These are phyloP conservation scores for Nephila pilipes DNA, from an alignment of 1,140 invertebrate genomes.

Conservation along the genomic window DNA sequence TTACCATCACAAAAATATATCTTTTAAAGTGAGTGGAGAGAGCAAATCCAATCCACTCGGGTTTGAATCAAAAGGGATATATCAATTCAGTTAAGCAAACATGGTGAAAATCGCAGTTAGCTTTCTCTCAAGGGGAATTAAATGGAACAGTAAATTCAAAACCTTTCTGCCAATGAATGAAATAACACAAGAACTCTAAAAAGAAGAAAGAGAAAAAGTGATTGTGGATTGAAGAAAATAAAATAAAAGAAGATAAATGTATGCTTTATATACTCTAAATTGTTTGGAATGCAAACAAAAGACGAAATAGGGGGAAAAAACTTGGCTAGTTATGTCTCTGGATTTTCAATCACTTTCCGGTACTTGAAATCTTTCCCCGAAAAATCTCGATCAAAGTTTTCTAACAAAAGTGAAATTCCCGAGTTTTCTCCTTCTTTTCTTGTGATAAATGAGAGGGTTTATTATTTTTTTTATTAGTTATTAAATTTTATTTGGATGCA, in stretches of 20 bases:
- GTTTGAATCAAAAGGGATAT: neutral
- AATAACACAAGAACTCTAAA: neutral
- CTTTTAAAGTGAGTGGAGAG: neutral
- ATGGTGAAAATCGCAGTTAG: neutral
- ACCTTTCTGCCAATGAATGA: conserved; percentile 18
- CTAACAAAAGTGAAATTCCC: neutral
- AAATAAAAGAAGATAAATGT: neutral
- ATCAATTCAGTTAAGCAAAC: conserved; percentile 4
- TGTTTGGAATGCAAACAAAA: conserved; percentile 29
- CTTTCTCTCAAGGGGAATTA: conserved; percentile 6
- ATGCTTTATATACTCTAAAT: conserved; percentile 22
- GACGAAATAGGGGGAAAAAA: neutral
- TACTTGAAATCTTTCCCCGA: neutral
- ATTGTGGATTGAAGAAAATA: neutral
- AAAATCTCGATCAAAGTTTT: neutral
- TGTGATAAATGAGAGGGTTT: neutral
- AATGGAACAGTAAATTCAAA: conserved; percentile 15
- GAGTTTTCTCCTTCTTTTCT: neutral
- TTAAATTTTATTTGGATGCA: too few species aligned
- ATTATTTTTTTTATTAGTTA: neutral
- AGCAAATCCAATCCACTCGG: neutral
- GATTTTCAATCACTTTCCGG: conserved; percentile 3
- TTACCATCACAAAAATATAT: neutral
- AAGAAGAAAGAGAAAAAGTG: neutral
- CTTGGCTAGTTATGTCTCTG: neutral